Evolutionary conservation across 2,797 vertebrate genomes (phyloP).

Genomic region (Aeoliscus strigatus): DNA sequence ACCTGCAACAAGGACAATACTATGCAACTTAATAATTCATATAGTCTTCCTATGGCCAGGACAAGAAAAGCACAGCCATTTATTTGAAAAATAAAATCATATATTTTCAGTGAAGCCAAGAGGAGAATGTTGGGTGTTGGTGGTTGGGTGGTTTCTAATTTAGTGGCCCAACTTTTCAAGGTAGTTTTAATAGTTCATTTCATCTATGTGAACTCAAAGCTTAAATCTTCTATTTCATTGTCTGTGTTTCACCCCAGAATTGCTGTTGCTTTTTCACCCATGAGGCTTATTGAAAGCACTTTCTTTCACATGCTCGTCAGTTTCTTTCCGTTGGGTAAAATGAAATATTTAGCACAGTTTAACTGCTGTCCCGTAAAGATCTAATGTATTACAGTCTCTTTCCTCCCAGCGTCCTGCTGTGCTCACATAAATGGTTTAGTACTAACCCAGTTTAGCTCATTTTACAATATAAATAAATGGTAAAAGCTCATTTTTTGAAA

Average conservation of each 20-base stretch:
- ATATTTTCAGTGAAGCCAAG: too few species aligned
- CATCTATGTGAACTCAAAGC: too few species aligned
- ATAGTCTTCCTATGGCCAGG: neutral
- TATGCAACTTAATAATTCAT: constrained; percentile 37
- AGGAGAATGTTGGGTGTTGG: too few species aligned
- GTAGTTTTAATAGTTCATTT: too few species aligned
- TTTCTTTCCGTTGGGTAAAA: neutral
- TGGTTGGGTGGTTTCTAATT: too few species aligned
- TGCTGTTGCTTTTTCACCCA: constrained; percentile 1
- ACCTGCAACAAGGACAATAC: constrained; percentile 20
- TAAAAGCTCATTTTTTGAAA: constrained; percentile 36
- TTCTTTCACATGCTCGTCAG: neutral
- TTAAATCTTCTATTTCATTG: too few species aligned
- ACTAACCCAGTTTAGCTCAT: constrained; percentile 17
- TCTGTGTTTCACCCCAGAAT: too few species aligned
- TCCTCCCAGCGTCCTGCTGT: constrained; percentile 11
- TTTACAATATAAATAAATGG: constrained; percentile 20
- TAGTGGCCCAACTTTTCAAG: too few species aligned
- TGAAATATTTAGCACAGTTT: constrained; percentile 11
- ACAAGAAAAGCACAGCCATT: too few species aligned
- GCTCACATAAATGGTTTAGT: constrained; percentile 34
- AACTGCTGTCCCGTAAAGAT: neutral
- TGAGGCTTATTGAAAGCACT: neutral
- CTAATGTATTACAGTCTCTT: constrained; percentile 1
- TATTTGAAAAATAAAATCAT: too few species aligned